Evolutionary conservation across 2,797 vertebrate species (phyloP).

Genomic region (Gallinago stenura): DNA sequence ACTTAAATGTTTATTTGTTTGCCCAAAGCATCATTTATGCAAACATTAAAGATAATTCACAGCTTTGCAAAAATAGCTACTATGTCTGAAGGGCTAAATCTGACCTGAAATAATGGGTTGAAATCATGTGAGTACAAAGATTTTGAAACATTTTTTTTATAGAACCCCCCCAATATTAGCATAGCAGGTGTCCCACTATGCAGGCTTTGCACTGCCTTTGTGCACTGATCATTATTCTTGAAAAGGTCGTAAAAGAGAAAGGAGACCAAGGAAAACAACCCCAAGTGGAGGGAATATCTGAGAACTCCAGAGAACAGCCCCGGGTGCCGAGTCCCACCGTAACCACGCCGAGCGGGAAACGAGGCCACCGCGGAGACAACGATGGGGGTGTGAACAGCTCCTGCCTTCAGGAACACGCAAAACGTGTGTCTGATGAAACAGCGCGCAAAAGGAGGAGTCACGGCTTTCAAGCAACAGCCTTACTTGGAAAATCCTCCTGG

Average conservation of each 20-base stretch:
- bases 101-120: background rate
- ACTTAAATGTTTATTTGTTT: background rate
- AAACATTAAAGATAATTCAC: background rate
- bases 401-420: accelerated
- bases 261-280: no score
- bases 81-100: background rate
- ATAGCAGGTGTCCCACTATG: background rate
- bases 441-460: background rate
- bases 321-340: constrained; percentile 2
- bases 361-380: accelerated
- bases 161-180: background rate
- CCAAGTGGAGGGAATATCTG: background rate
- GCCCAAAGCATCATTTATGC: background rate
- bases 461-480: background rate
- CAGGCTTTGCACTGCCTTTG: background rate
- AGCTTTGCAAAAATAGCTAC: background rate
- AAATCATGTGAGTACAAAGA: background rate
- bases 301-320: background rate
- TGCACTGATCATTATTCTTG: background rate
- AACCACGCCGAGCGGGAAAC: background rate
- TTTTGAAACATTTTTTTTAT: background rate
- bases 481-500: background rate
- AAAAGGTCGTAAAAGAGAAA: background rate
- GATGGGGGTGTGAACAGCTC: background rate
- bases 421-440: background rate